phyloP scores from a whole-genome alignment of 2,888 invertebrate species.

The Lamellibrachia satsuma region DNA sequence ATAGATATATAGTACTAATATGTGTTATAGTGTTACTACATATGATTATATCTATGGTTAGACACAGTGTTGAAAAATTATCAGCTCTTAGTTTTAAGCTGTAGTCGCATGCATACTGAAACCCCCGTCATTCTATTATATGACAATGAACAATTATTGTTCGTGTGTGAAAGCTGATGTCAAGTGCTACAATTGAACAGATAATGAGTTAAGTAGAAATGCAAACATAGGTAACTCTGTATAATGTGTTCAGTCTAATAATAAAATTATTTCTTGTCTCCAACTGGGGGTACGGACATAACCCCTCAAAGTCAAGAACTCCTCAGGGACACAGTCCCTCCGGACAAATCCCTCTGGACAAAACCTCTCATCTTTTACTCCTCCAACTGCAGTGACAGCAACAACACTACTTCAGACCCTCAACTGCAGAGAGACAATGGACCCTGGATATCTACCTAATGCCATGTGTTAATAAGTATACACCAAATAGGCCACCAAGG shows the following conservation, averaged over 20 bases:
- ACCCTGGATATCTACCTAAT: not conserved
- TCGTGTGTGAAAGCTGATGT: not conserved
- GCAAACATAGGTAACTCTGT: not conserved
- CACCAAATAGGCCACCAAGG: not conserved
- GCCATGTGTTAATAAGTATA: not conserved
- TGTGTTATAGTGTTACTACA: no score
- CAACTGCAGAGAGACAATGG: not conserved
- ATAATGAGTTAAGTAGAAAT: not conserved
- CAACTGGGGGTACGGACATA: not conserved
- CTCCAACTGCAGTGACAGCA: no score
- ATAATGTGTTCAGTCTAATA: not conserved
- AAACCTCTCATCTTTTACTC: no score
- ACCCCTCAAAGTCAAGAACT: no score
- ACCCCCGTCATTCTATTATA: not conserved
- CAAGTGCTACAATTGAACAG: not conserved
- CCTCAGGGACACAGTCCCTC: no score
- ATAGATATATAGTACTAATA: no score
- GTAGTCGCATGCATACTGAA: not conserved
- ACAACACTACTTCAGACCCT: not conserved
- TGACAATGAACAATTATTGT: conserved; percentile 10
- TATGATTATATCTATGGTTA: no score
- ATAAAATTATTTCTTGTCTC: not conserved
- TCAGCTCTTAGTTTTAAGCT: not conserved
- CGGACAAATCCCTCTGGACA: no score
- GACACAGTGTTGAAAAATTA: not conserved